These are phyloP conservation scores for Sylvilagus bachmani DNA, from an alignment of 2,113 vertebrate genomes.

Conservation along the genomic window DNA sequence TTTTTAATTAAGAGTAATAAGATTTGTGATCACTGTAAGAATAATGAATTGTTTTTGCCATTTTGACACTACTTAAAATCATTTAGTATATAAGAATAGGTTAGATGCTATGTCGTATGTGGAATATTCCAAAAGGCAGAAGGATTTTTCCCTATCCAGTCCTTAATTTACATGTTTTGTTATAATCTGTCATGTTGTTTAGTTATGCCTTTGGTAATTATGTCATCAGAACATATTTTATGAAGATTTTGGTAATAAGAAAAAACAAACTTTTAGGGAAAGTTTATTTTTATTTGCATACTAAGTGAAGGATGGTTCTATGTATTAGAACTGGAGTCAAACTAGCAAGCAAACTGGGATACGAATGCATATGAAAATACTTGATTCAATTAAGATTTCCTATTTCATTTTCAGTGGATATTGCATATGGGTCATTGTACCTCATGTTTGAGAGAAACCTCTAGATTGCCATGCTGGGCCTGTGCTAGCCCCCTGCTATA, in stretches of 20 bases:
- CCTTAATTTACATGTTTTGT: background rate
- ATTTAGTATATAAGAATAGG: background rate
- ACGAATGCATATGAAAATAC: background rate
- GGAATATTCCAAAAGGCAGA: background rate
- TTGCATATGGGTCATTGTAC: background rate
- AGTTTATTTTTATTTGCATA: background rate
- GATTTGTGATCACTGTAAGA: background rate
- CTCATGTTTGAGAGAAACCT: background rate
- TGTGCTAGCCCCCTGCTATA: background rate
- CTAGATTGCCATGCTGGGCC: background rate
- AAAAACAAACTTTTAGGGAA: background rate
- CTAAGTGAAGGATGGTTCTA: background rate
- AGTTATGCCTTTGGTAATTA: background rate
- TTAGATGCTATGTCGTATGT: background rate
- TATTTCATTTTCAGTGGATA: background rate
- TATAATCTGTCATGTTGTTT: background rate
- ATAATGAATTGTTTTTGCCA: background rate
- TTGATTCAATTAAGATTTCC: background rate
- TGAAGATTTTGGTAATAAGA: background rate
- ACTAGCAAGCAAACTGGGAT: background rate
- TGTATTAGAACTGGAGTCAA: background rate
- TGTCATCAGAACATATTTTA: background rate
- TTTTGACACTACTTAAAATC: background rate
- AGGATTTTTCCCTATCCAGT: background rate
- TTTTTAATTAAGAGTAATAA: background rate